These are phyloP conservation scores for Micrasema minimum DNA, from an alignment of 1,140 invertebrate genomes.

Conservation along the genomic window DNA sequence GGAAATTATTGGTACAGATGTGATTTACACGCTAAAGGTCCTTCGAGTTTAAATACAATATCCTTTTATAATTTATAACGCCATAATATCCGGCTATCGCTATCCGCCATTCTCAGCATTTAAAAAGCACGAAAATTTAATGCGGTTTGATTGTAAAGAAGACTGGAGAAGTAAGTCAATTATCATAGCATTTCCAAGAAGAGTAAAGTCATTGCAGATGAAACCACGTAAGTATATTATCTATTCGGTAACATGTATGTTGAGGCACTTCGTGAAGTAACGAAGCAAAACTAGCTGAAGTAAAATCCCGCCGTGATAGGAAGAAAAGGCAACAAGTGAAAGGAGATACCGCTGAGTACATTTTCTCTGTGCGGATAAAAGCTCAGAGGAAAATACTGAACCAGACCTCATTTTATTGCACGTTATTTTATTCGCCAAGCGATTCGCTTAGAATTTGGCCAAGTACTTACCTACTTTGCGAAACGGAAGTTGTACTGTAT, in stretches of 20 bases:
- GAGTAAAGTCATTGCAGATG: no score
- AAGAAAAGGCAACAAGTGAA: conserved; percentile 27
- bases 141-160: no score
- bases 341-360: conserved; percentile 22
- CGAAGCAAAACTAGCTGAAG: conserved; percentile 13
- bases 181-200: no score
- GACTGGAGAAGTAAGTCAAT: no score
- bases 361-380: conserved; percentile 5
- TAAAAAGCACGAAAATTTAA: no score
- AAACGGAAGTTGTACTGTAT: neutral
- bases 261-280: conserved; percentile 9
- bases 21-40: no score
- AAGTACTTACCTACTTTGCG: neutral
- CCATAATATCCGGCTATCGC: no score
- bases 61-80: no score
- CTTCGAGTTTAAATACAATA: no score
- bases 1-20: no score
- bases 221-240: neutral
- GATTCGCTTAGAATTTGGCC: conserved; percentile 10
- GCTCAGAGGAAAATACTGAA: neutral
- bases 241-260: no score
- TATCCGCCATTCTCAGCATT: no score
- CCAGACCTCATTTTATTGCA: conserved; percentile 19
- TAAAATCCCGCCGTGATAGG: neutral
- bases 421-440: neutral